Evolutionary conservation across 1,140 invertebrate genomes (phyloP), one percentile per base, ranked within the genome.

Genomic region (Latrodectus geometricus): DNA sequence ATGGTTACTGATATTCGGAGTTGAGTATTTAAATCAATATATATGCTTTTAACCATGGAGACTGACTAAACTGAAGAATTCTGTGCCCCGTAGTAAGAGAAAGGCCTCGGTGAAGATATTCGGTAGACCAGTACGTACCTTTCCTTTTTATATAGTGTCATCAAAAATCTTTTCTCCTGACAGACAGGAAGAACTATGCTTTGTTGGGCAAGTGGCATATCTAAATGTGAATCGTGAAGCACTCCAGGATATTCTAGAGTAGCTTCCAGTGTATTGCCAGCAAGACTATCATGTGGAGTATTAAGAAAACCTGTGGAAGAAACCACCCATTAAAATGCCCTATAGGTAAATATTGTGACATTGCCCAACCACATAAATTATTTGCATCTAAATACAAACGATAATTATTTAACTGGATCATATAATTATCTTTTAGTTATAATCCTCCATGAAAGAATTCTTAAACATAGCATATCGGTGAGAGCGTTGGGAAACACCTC

Each of bases 41-140:
- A 78, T 66, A n/a, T n/a, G 17, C 8, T 81, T 65, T 81, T 21
- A 81, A 21, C 78, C 66, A 81, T 14, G 78, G 35, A 20, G 17
- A 15, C 21, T 56, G 79, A 20, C 8, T 48, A 54, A 52, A 72
- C 15, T 21, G 11, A 17, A 70, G 23, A n/a, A 70, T 21, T n/a
- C 79, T 20, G 20, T 81, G 66, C 15, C 8, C 54, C 14, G 8
- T 56, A 14, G 54, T 56, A 14, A 56, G 54, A 9, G 8, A 9
- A 14, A 14, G 54, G 54, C 54, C 54, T 81, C 90, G 49, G 75
- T 90, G 72, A 23, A 93, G 17, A 88, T 90, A 92, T 92, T 87
- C 88, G 79, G 89, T 92, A 92, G 89, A 93, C 92, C 70, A 93
- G 90, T 69, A 91, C 88, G 90, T 93, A 93, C 54, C 91, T 92